Percentiles rank a stretch among this genome's conserved stretches.
These are phyloP conservation scores for Prenolepis imparis DNA, from an alignment of 2,888 invertebrate genomes.

Conservation along the genomic window DNA sequence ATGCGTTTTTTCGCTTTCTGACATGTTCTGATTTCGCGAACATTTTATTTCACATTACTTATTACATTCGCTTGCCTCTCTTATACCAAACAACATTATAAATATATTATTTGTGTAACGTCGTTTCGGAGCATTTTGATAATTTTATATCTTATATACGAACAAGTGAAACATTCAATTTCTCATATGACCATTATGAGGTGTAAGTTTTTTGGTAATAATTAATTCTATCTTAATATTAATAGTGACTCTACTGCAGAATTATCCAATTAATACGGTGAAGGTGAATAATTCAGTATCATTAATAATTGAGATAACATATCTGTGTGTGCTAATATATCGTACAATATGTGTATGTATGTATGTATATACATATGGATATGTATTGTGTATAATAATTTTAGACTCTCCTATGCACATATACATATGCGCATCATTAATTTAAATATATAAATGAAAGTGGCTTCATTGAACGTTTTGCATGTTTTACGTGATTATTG, in stretches of 20 bases:
- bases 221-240: conserved; percentile 30
- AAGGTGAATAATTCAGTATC: conserved; percentile 2
- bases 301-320: conserved; percentile 37
- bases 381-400: conserved; percentile 24
- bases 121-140: neutral
- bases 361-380: neutral
- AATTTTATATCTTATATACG: neutral
- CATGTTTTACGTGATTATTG: neutral
- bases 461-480: conserved; percentile 10
- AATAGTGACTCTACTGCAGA: neutral
- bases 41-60: neutral
- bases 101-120: neutral
- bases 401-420: neutral
- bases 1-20: neutral
- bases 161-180: neutral
- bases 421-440: conserved; percentile 24
- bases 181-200: neutral
- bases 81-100: neutral
- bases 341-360: neutral
- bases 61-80: neutral
- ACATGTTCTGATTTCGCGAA: neutral
- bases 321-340: neutral
- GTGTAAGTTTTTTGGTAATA: neutral
- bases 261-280: conserved; percentile 40
- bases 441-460: conserved; percentile 35